Evolutionary conservation across 2,888 invertebrate species (phyloP).

Genomic region (Zonitis immaculata): DNA sequence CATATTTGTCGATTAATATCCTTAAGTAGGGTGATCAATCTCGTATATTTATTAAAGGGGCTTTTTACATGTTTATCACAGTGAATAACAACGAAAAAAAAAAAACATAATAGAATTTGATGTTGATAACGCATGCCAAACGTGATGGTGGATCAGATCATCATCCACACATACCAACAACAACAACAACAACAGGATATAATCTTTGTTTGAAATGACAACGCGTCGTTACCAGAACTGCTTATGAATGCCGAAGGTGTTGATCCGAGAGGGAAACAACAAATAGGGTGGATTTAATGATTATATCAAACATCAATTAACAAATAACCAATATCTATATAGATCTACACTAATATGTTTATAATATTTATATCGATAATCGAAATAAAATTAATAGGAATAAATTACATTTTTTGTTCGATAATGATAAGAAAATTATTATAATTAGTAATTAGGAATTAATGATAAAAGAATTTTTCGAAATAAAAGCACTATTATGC

Average conservation of each 20-base stretch:
- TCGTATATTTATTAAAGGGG: conserved; percentile 7
- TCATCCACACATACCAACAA: conserved; percentile 15
- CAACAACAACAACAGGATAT: conserved; percentile 28
- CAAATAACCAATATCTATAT: neutral
- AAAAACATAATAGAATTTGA: conserved; percentile 31
- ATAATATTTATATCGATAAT: no score
- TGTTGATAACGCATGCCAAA: conserved; percentile 32
- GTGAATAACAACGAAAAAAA: no score
- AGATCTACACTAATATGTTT: neutral
- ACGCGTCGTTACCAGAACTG: conserved; percentile 45
- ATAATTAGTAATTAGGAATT: no score
- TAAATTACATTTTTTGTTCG: no score
- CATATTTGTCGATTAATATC: conserved; percentile 34
- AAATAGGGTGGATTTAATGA: neutral
- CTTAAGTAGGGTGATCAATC: conserved; percentile 32
- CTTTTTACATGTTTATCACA: conserved; percentile 21
- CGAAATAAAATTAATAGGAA: no score
- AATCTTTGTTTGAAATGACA: conserved; percentile 44
- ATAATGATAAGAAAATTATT: no score
- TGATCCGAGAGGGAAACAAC: conserved; percentile 30
- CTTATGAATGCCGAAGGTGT: conserved; percentile 48
- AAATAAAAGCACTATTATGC: neutral
- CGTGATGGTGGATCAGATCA: conserved; percentile 27
- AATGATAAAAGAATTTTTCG: no score
- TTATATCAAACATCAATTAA: neutral